phyloP scores from a whole-genome alignment of 2,888 invertebrate species.

The Zaprionus lineosus region DNA sequence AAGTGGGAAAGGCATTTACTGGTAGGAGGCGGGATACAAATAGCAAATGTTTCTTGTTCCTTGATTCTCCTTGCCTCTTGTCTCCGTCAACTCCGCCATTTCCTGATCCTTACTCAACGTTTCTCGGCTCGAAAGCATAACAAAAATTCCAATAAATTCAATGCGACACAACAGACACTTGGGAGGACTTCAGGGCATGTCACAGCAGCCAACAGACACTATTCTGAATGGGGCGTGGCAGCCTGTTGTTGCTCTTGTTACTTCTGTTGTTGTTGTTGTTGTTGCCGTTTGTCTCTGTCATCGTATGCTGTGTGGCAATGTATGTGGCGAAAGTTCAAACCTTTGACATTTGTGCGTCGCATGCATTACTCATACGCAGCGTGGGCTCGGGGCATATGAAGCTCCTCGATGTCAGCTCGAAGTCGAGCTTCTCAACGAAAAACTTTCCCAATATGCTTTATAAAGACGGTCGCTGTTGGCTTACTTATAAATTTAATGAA shows the following conservation, averaged over 20 bases:
- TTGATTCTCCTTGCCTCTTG: too few relatives aligned
- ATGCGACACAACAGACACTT: constrained; percentile 77
- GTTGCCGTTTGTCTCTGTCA: constrained; percentile 59
- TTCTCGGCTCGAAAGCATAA: constrained; percentile 55
- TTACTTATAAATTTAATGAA: constrained; percentile 73
- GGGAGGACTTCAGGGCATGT: constrained; percentile 76
- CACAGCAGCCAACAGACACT: constrained; percentile 49
- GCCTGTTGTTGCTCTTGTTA: constrained; percentile 15
- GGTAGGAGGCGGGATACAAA: too few relatives aligned
- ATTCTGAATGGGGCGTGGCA: constrained; percentile 12
- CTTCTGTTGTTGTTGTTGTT: constrained; percentile 2
- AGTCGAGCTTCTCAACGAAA: constrained; percentile 44
- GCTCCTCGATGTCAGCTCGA: constrained; percentile 55
- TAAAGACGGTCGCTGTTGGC: not conserved
- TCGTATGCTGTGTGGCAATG: constrained; percentile 24
- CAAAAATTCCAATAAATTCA: constrained; percentile 78
- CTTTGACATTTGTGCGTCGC: constrained; percentile 71
- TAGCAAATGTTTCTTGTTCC: not conserved
- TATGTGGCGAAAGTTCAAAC: constrained; percentile 76
- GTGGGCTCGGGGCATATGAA: constrained; percentile 44
- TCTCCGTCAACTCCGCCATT: too few relatives aligned
- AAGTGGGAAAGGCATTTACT: constrained; percentile 21
- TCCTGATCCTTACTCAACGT: too few relatives aligned
- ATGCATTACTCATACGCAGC: constrained; percentile 77
- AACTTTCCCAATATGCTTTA: constrained; percentile 61